These are phyloP conservation scores for Sebastes umbrosus DNA, from an alignment of 2,797 vertebrate genomes.

Conservation along the genomic window DNA sequence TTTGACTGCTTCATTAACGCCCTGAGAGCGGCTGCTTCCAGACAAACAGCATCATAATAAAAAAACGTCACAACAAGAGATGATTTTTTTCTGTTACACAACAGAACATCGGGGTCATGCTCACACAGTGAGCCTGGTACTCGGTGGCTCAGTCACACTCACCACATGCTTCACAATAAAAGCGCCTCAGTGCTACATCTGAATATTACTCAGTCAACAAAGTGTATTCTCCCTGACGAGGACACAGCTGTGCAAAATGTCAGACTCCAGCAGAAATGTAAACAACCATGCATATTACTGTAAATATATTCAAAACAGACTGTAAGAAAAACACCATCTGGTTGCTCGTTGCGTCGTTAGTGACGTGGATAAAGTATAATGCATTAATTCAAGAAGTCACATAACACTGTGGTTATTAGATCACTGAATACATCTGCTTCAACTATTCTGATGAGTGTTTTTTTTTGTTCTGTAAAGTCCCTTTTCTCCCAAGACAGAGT, in stretches of 20 bases:
- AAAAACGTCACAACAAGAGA: conserved; percentile 72
- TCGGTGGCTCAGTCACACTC: conserved; percentile 50
- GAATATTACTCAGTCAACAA: conserved; percentile 30
- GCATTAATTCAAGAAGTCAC: not conserved
- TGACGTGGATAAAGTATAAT: not conserved
- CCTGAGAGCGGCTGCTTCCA: conserved; percentile 52
- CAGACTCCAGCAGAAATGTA: conserved; percentile 46
- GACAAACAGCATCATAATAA: conserved; percentile 74
- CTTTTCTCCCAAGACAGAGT: conserved; percentile 5
- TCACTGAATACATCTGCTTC: not conserved
- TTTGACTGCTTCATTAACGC: conserved; percentile 29
- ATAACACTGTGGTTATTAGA: conserved; percentile 15
- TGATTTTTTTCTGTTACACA: conserved; percentile 40
- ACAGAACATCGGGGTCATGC: conserved; percentile 53
- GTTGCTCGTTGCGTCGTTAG: not conserved
- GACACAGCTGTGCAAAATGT: conserved; percentile 50
- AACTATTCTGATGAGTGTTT: not conserved
- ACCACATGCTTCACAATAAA: conserved; percentile 65
- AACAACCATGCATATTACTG: conserved; percentile 54
- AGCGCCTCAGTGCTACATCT: conserved; percentile 49
- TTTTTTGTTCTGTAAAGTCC: conserved; percentile 12
- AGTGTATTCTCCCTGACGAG: conserved; percentile 42
- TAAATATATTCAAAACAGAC: conserved; percentile 11
- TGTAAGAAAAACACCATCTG: conserved; percentile 1
- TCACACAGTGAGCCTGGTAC: conserved; percentile 73